A percentile compares a stretch with the other conserved stretches of the same genome.
These are phyloP conservation scores for Colostygia pectinataria DNA, from an alignment of 2,888 invertebrate species.

Conservation along the genomic window DNA sequence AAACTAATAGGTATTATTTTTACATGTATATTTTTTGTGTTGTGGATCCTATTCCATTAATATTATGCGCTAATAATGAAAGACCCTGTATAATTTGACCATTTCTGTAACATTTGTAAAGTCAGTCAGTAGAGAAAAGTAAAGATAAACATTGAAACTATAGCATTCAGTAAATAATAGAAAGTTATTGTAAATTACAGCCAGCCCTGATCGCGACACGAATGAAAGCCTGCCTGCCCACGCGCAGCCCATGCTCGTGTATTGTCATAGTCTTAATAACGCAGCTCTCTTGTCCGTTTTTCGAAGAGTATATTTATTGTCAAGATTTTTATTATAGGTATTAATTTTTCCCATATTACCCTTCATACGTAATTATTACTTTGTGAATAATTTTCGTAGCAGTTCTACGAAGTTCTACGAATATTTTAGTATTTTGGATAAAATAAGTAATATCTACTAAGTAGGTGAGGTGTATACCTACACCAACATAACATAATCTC, in stretches of 20 bases:
- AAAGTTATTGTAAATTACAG: slow-evolving; percentile 2
- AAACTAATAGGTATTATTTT: too few relatives aligned
- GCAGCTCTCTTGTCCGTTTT: slow-evolving; percentile 33
- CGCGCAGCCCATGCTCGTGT: slow-evolving; percentile 46
- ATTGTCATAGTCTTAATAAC: slow-evolving; percentile 48
- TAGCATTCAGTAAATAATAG: slow-evolving; percentile 5
- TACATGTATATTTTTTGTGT: too few relatives aligned
- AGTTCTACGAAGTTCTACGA: slow-evolving; percentile 3
- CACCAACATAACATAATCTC: too few relatives aligned
- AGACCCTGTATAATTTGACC: too few relatives aligned
- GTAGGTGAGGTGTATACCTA: too few relatives aligned
- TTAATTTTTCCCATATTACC: too few relatives aligned
- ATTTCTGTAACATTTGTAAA: too few relatives aligned
- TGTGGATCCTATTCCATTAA: too few relatives aligned
- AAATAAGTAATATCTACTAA: too few relatives aligned
- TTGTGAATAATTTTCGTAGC: background rate
- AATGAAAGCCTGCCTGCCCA: slow-evolving; percentile 38
- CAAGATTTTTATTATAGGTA: too few relatives aligned
- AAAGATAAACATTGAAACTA: background rate
- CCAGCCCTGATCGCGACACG: slow-evolving; percentile 22
- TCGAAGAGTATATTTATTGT: background rate
- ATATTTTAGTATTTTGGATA: background rate
- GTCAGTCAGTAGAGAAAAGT: background rate
- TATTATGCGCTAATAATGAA: too few relatives aligned
- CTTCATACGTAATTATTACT: too few relatives aligned